These are phyloP conservation scores for Cataglyphis cursor DNA, from an alignment of 2,888 invertebrate species.

Conservation along the genomic window DNA sequence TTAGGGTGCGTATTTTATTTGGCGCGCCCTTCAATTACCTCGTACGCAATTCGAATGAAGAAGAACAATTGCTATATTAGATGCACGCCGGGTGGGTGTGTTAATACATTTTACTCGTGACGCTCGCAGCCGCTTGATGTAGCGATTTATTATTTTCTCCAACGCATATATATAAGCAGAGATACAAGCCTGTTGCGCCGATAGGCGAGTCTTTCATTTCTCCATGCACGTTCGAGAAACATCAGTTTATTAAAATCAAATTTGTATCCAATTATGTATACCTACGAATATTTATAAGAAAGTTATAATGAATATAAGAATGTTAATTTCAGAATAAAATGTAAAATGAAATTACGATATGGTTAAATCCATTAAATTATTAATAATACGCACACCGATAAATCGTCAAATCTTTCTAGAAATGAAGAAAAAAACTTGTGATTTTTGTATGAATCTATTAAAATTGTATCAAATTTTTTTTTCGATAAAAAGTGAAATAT, in stretches of 20 bases:
- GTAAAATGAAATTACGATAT: background rate
- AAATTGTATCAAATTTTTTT: background rate
- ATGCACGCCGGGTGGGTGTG: slow-evolving; percentile 65
- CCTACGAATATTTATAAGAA: background rate
- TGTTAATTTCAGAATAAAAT: background rate
- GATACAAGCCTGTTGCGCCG: background rate
- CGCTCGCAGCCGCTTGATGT: slow-evolving; percentile 37
- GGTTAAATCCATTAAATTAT: background rate
- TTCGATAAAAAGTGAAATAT: background rate
- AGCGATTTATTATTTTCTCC: slow-evolving; percentile 68
- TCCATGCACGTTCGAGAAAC: background rate
- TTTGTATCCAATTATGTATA: background rate
- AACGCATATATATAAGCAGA: slow-evolving; percentile 7
- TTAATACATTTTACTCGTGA: slow-evolving; percentile 71
- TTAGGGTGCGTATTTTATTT: slow-evolving; percentile 62
- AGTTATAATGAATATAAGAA: background rate
- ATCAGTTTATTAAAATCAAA: background rate
- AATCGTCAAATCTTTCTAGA: background rate
- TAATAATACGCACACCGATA: background rate
- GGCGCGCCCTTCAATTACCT: slow-evolving; percentile 67
- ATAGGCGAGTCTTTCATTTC: background rate
- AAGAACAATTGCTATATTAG: slow-evolving; percentile 68
- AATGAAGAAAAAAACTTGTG: background rate
- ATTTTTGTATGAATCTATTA: background rate
- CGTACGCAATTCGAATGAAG: slow-evolving; percentile 66